Evolutionary conservation across 2,113 vertebrate genomes (phyloP).

Genomic region (Gnathonemus longibarbis): DNA sequence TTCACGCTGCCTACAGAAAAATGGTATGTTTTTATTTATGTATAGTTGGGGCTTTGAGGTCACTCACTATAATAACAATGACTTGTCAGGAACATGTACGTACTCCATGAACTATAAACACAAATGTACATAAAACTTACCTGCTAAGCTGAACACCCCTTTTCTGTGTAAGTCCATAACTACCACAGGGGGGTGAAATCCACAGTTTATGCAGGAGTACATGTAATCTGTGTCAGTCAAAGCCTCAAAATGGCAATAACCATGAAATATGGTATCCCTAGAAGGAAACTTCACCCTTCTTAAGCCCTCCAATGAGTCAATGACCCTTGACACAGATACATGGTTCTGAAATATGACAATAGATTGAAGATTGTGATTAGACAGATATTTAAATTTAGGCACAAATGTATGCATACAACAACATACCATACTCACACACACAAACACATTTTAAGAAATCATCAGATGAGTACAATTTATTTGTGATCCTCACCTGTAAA

Average conservation of each 20-base stretch:
- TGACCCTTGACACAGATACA: too few relatives aligned
- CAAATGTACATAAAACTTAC: not conserved
- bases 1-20: too few relatives aligned
- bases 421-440: too few relatives aligned
- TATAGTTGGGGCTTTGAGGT: not conserved
- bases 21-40: too few relatives aligned
- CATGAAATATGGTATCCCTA: not conserved
- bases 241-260: not conserved
- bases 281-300: not conserved
- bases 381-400: too few relatives aligned
- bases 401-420: too few relatives aligned
- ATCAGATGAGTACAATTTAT: too few relatives aligned
- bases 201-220: not conserved
- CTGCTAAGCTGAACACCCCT: not conserved
- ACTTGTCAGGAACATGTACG: not conserved
- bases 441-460: too few relatives aligned
- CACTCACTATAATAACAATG: not conserved
- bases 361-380: too few relatives aligned
- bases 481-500: too few relatives aligned
- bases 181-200: not conserved
- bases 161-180: not conserved
- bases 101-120: not conserved
- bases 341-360: too few relatives aligned
- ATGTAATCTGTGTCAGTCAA: not conserved
- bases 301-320: too few relatives aligned